These are phyloP conservation scores for Sarcophaga peregrina DNA, from an alignment of 1,140 invertebrate genomes.

Conservation along the genomic window DNA sequence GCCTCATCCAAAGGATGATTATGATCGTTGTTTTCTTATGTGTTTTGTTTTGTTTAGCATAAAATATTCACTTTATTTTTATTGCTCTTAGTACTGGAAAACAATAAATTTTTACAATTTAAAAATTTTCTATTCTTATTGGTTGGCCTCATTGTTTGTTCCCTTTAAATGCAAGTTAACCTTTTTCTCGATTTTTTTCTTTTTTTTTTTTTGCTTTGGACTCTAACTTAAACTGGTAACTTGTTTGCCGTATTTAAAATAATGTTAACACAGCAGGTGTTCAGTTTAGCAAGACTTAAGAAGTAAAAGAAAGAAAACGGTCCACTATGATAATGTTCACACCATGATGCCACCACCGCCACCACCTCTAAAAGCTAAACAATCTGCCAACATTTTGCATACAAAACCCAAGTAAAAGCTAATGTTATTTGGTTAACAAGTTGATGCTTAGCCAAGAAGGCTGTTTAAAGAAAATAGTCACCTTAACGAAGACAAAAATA, in stretches of 20 bases:
- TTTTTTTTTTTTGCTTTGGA: not conserved
- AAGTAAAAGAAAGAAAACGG: not conserved
- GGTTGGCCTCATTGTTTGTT: not conserved
- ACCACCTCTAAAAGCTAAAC: not conserved
- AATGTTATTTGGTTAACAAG: not conserved
- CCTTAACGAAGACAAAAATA: not conserved
- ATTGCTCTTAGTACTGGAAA: not conserved
- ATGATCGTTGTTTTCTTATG: too few relatives aligned
- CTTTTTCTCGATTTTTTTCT: not conserved
- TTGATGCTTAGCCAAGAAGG: not conserved
- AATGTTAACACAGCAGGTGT: constrained; percentile 40
- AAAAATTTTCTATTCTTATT: not conserved
- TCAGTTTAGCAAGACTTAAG: not conserved
- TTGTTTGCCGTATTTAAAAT: constrained; percentile 34
- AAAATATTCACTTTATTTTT: too few relatives aligned
- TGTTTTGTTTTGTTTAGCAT: too few relatives aligned
- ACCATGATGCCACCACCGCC: constrained; percentile 23
- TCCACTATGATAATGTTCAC: constrained; percentile 32
- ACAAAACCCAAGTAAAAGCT: not conserved
- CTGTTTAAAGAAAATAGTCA: not conserved
- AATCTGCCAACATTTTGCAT: not conserved
- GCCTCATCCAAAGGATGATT: too few relatives aligned
- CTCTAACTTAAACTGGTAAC: not conserved
- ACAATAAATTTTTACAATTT: constrained; percentile 28
- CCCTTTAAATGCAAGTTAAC: not conserved